Evolutionary conservation across 2,113 vertebrate species (phyloP).

Genomic region (Athene cunicularia): DNA sequence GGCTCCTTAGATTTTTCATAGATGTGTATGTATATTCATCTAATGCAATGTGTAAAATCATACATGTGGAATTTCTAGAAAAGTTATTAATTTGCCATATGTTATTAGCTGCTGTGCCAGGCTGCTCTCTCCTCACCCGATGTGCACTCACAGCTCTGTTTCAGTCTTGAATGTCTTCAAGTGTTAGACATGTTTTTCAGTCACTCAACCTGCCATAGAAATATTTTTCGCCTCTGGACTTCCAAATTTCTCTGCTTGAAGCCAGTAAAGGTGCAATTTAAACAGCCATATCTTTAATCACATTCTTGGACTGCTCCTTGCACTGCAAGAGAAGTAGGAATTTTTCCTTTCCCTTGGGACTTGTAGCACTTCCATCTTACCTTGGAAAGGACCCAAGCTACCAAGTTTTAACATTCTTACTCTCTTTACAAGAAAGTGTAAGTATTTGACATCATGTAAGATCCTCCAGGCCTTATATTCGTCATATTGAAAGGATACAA

Average conservation of each 20-base stretch:
- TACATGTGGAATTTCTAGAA: background rate
- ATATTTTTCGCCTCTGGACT: background rate
- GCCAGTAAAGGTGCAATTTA: background rate
- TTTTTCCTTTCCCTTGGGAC: background rate
- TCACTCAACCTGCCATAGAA: background rate
- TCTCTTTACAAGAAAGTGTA: background rate
- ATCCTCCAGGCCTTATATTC: background rate
- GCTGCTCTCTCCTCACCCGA: background rate
- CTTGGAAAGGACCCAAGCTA: constrained; percentile 20
- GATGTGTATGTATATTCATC: background rate
- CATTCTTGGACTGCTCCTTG: background rate
- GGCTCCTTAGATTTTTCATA: background rate
- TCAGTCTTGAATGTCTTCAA: background rate
- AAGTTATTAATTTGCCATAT: background rate
- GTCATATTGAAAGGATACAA: background rate
- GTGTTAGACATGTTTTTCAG: background rate
- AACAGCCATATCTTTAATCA: background rate
- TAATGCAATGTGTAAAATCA: background rate
- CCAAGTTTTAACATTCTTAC: background rate
- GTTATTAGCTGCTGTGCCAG: background rate
- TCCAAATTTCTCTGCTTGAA: background rate
- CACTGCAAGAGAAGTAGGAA: background rate
- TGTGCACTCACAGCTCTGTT: background rate
- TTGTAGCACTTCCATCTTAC: background rate
- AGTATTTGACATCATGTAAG: background rate